Evolutionary conservation across 2,113 vertebrate genomes (phyloP).

Genomic region (Ceuthmochares aereus): DNA sequence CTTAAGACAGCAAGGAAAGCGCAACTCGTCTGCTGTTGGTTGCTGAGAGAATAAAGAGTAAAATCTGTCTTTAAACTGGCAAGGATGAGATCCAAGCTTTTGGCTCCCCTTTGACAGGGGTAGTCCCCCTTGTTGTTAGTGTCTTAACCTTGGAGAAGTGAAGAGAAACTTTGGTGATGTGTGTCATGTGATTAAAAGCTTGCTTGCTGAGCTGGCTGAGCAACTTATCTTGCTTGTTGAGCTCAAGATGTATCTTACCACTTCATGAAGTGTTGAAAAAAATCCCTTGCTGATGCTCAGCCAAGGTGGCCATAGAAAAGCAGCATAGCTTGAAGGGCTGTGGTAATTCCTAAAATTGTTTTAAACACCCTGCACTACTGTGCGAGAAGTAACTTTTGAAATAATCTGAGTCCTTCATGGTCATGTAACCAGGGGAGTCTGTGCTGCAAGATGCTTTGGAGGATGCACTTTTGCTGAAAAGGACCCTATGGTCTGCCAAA

Average conservation of each 20-base stretch:
- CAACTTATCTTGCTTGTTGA: not conserved
- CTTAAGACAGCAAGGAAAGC: not conserved
- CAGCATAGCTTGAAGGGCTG: not conserved
- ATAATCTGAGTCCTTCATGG: not conserved
- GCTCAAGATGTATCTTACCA: not conserved
- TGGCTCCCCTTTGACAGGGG: not conserved
- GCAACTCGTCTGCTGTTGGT: not conserved
- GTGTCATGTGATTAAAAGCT: not conserved
- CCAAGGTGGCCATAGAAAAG: constrained; percentile 20
- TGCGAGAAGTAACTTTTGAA: constrained; percentile 4
- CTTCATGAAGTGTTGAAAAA: constrained; percentile 34
- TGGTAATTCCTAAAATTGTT: constrained; percentile 14
- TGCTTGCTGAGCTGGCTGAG: constrained; percentile 1
- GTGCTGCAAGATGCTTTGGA: not conserved
- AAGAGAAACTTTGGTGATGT: not conserved
- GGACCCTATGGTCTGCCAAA: not conserved
- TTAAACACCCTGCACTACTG: not conserved
- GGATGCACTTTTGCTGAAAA: not conserved
- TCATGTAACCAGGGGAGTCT: not conserved
- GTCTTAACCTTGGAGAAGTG: not conserved
- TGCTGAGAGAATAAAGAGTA: not conserved
- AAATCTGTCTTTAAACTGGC: not conserved
- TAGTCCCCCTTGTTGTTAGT: not conserved
- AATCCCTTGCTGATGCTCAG: not conserved
- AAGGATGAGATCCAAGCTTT: not conserved